These are phyloP conservation scores for Euglossa dilemma DNA, from an alignment of 1,140 invertebrate genomes.

Conservation along the genomic window DNA sequence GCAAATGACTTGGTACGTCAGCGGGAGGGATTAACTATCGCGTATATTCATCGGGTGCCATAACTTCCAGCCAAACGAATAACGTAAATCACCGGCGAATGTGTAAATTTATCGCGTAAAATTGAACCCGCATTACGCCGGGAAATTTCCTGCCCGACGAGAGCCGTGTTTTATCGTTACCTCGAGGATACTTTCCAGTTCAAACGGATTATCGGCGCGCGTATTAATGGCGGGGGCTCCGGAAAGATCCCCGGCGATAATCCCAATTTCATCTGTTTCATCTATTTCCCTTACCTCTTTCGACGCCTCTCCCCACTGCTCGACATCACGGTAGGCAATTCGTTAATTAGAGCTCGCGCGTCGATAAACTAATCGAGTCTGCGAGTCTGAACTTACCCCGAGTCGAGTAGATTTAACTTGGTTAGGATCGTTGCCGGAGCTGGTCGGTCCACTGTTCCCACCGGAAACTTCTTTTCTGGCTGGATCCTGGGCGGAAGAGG, in stretches of 20 bases:
- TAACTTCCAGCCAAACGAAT: background rate
- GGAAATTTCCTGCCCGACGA: background rate
- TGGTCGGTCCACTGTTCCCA: background rate
- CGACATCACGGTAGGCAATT: conserved; percentile 52
- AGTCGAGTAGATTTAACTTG: conserved; percentile 43
- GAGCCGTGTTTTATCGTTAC: background rate
- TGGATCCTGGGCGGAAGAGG: too few species aligned
- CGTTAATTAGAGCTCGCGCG: conserved; percentile 65
- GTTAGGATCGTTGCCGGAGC: background rate
- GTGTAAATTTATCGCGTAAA: background rate
- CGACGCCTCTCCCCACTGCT: conserved; percentile 34
- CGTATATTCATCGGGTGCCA: background rate
- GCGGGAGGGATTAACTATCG: background rate
- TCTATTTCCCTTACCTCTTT: conserved; percentile 50
- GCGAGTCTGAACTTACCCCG: conserved; percentile 58
- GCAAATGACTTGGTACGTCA: background rate
- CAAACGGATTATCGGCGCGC: conserved; percentile 30
- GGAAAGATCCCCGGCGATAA: conserved; percentile 40
- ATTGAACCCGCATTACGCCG: background rate
- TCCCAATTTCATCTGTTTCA: conserved; percentile 32
- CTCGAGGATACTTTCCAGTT: conserved; percentile 33
- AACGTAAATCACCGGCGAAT: background rate
- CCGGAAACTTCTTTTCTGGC: too few species aligned
- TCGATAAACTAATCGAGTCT: conserved; percentile 65
- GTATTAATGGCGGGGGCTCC: conserved; percentile 32